These are phyloP conservation scores for Octopus bimaculoides DNA, from an alignment of 1,140 invertebrate genomes.

Conservation along the genomic window DNA sequence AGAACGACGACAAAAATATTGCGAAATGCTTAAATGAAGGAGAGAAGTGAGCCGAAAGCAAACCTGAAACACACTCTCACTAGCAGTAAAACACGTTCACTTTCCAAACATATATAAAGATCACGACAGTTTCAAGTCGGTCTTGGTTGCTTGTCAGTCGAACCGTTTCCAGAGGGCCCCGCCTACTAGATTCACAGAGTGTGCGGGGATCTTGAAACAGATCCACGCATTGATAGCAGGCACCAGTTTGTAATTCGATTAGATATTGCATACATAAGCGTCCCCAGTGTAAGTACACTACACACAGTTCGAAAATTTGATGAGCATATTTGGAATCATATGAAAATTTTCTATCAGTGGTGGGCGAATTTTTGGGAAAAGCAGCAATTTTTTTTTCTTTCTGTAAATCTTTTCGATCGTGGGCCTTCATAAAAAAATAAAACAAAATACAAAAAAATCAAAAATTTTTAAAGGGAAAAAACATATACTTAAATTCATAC, in stretches of 20 bases:
- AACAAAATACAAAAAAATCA: too few species aligned
- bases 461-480: too few species aligned
- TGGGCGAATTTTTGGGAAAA: slow-evolving; percentile 2
- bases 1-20: too few species aligned
- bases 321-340: slow-evolving; percentile 7
- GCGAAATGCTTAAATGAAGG: too few species aligned
- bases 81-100: slow-evolving; percentile 3
- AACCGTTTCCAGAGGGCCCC: slow-evolving; percentile 1
- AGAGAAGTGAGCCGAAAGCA: neutral
- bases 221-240: slow-evolving; percentile 1
- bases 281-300: slow-evolving; percentile 8
- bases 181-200: neutral
- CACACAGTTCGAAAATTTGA: neutral
- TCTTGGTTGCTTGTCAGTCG: neutral
- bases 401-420: too few species aligned
- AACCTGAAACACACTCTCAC: neutral
- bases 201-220: slow-evolving; percentile 4
- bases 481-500: too few species aligned
- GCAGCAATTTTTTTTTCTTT: neutral
- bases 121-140: neutral
- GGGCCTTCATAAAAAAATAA: too few species aligned
- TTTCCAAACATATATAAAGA: slow-evolving; percentile 1
- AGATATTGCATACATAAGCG: neutral
- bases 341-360: slow-evolving; percentile 4
- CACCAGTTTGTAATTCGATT: neutral